These are phyloP conservation scores for Leptura quadrifasciata DNA, from an alignment of 2,888 invertebrate genomes.

Conservation along the genomic window DNA sequence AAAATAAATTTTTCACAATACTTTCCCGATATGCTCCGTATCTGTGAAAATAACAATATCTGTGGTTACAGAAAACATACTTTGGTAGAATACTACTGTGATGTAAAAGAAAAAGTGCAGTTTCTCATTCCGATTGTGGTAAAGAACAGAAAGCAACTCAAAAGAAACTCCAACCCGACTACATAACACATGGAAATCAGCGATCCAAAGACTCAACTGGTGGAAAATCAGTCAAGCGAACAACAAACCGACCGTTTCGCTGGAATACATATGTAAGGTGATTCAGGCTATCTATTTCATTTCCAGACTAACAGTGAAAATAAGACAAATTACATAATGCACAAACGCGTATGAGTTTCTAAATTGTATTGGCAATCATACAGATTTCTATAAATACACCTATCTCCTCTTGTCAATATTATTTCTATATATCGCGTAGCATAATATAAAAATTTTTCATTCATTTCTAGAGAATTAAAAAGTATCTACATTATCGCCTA, in stretches of 20 bases:
- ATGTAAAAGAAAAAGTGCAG: not conserved
- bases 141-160: not conserved
- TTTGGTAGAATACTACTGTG: not conserved
- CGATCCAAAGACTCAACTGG: slow-evolving; percentile 7
- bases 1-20: too few species aligned
- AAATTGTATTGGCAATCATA: too few species aligned
- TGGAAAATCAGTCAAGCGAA: slow-evolving; percentile 21
- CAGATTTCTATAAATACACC: too few species aligned
- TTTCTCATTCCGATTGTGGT: not conserved
- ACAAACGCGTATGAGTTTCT: too few species aligned
- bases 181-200: slow-evolving; percentile 16
- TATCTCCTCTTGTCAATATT: too few species aligned
- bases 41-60: too few species aligned
- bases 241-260: slow-evolving; percentile 7
- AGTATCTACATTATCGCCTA: too few species aligned
- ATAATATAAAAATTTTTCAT: too few species aligned
- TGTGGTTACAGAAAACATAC: not conserved
- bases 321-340: not conserved
- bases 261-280: slow-evolving; percentile 20
- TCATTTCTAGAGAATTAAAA: too few species aligned
- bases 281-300: not conserved
- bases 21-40: too few species aligned
- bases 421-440: too few species aligned
- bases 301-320: not conserved
- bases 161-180: not conserved